Conservation (phyloP, 1,140 invertebrate species). For the Drosophila arizonae region DNA sequence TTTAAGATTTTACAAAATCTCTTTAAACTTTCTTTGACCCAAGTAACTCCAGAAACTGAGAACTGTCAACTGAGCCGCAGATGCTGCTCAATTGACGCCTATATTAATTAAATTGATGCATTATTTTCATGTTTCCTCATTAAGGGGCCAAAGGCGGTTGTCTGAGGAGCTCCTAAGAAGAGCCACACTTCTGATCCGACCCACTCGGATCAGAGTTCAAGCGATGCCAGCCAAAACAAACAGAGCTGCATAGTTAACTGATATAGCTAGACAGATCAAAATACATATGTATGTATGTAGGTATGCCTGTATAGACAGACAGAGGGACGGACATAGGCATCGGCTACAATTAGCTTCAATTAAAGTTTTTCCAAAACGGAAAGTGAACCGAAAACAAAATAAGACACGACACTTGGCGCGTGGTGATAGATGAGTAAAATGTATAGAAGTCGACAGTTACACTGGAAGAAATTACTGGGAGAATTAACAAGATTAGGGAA, state of each 20-base stretch:
- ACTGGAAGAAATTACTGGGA: slow-evolving; percentile 24
- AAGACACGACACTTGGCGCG: slow-evolving; percentile 68
- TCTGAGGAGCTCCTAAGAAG: slow-evolving; percentile 9
- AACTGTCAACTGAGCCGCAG: not conserved
- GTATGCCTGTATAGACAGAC: not conserved
- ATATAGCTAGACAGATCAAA: not conserved
- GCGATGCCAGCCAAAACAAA: slow-evolving; percentile 53
- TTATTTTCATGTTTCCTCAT: slow-evolving; percentile 62
- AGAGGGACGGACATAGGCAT: slow-evolving; percentile 38
- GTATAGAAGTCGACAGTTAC: slow-evolving; percentile 26
- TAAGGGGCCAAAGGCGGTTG: slow-evolving; percentile 42
- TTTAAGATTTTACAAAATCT: slow-evolving; percentile 41
- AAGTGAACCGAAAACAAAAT: slow-evolving; percentile 57
- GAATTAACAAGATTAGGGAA: not conserved
- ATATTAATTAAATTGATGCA: slow-evolving; percentile 49
- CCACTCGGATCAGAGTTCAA: slow-evolving; percentile 47
- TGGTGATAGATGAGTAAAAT: slow-evolving; percentile 58
- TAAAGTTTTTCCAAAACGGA: slow-evolving; percentile 77
- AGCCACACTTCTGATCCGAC: no score
- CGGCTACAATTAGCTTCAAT: slow-evolving; percentile 70
- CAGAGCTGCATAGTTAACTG: slow-evolving; percentile 9
- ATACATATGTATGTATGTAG: not conserved
- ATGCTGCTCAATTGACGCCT: slow-evolving; percentile 19
- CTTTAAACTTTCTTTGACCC: slow-evolving; percentile 70
- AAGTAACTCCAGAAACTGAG: slow-evolving; percentile 23